phyloP scores from a whole-genome alignment of 2,888 invertebrate species.

The Noctua fimbriata region DNA sequence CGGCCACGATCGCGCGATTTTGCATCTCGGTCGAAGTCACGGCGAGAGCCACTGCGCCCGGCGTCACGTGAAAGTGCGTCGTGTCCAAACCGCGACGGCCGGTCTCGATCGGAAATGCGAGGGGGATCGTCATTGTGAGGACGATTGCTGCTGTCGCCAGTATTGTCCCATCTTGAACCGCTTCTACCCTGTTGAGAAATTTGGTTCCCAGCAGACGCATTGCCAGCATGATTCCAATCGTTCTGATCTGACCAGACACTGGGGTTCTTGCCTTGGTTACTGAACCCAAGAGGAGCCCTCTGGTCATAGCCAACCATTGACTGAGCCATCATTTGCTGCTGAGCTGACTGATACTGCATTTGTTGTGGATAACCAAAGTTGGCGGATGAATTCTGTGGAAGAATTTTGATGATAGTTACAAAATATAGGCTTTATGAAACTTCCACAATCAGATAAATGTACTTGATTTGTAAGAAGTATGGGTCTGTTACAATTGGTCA shows the following conservation, averaged over 20 bases:
- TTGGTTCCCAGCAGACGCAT: conserved; percentile 42
- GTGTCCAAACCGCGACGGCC: conserved; percentile 5
- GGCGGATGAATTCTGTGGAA: conserved; percentile 61
- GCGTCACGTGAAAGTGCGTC: conserved; percentile 18
- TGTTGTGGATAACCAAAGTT: conserved; percentile 60
- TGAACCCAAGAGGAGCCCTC: conserved; percentile 54
- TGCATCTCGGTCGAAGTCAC: conserved; percentile 15
- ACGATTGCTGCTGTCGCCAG: conserved; percentile 17
- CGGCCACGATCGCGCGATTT: conserved; percentile 27
- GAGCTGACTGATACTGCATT: conserved; percentile 44
- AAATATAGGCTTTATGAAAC: conserved; percentile 19
- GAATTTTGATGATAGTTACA: conserved; percentile 52
- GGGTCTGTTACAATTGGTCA: conserved; percentile 38
- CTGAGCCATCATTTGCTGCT: conserved; percentile 42
- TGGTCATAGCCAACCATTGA: conserved; percentile 34
- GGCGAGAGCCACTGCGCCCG: conserved; percentile 22
- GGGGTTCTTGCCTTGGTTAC: conserved; percentile 41
- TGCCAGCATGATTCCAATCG: conserved; percentile 51
- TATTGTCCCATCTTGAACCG: conserved; percentile 33
- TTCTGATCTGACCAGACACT: conserved; percentile 48
- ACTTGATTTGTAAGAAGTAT: conserved; percentile 18
- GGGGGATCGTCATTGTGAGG: conserved; percentile 4
- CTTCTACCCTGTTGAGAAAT: conserved; percentile 33
- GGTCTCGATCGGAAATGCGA: conserved; percentile 23
- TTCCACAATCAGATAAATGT: conserved; percentile 28